These are phyloP conservation scores for Shargacucullia verbasci DNA, from an alignment of 2,888 invertebrate species.

Conservation along the genomic window DNA sequence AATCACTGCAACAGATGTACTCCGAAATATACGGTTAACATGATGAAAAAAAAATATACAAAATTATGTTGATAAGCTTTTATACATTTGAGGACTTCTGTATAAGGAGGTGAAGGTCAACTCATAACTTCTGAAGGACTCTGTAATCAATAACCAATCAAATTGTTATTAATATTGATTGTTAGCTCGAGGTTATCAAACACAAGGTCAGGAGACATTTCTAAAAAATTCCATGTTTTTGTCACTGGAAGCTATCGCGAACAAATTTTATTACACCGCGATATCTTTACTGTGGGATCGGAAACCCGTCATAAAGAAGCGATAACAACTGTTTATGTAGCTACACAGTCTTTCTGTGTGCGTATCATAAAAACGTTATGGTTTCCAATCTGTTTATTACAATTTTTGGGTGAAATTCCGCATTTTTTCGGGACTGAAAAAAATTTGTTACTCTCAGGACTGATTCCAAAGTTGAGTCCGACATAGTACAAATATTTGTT, in stretches of 20 bases:
- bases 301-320: conserved; percentile 75
- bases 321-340: conserved; percentile 76
- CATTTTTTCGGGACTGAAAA: conserved; percentile 26
- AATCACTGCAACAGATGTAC: background rate
- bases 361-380: conserved; percentile 53
- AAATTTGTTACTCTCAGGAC: conserved; percentile 12
- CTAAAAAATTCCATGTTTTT: conserved; percentile 24
- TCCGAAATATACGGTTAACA: no score
- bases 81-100: background rate
- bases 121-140: background rate
- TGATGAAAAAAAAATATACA: no score
- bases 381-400: conserved; percentile 53
- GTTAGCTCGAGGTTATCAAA: conserved; percentile 36
- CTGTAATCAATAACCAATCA: conserved; percentile 38
- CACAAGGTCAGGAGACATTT: conserved; percentile 34
- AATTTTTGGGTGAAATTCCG: conserved; percentile 44
- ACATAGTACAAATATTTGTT: conserved; percentile 33
- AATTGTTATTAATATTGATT: conserved; percentile 40
- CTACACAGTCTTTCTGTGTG: conserved; percentile 58
- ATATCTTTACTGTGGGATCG: conserved; percentile 81
- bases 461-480: conserved; percentile 34
- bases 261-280: conserved; percentile 51
- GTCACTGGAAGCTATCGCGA: conserved; percentile 30
- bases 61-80: no score
- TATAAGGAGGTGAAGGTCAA: conserved; percentile 8